Percentiles rank a stretch among this genome's conserved stretches.
Evolutionary conservation across 2,113 vertebrate genomes (phyloP).

Genomic region (Tonatia bakeri): DNA sequence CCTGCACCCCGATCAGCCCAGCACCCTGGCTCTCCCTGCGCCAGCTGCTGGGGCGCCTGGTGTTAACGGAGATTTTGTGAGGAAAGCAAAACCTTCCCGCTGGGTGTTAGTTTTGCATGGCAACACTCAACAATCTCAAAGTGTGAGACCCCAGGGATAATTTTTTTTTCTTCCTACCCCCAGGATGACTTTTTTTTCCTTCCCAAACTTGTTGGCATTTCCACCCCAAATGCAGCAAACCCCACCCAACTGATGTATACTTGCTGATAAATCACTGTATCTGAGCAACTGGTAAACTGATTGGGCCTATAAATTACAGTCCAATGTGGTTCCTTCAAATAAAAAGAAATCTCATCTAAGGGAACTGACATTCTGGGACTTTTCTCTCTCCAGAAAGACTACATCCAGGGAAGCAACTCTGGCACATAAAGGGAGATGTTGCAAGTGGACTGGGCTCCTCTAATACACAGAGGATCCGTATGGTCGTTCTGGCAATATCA

Average conservation of each 20-base stretch:
- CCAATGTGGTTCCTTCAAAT: background rate
- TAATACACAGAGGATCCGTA: background rate
- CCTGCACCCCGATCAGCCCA: slow-evolving; percentile 59
- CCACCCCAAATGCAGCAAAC: background rate
- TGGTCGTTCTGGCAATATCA: background rate
- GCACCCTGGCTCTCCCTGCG: slow-evolving; percentile 59
- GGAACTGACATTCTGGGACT: background rate
- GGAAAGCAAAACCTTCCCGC: slow-evolving; percentile 74
- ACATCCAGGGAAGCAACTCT: background rate
- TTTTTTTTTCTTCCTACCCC: slow-evolving; percentile 49
- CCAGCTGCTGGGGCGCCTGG: slow-evolving; percentile 72
- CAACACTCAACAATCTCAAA: slow-evolving; percentile 65
- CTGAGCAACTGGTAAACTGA: background rate
- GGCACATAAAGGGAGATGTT: background rate
- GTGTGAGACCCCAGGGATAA: background rate
- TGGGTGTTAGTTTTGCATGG: slow-evolving; percentile 73
- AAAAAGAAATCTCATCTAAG: background rate
- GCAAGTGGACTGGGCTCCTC: background rate
- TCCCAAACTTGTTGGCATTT: background rate
- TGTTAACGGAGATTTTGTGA: slow-evolving; percentile 73
- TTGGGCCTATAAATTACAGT: background rate
- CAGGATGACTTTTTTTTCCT: background rate
- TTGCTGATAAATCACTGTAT: background rate
- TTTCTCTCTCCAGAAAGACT: background rate
- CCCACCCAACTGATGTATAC: background rate